These are phyloP conservation scores for Adrianichthys oophorus DNA, from an alignment of 2,797 vertebrate genomes.

Conservation along the genomic window DNA sequence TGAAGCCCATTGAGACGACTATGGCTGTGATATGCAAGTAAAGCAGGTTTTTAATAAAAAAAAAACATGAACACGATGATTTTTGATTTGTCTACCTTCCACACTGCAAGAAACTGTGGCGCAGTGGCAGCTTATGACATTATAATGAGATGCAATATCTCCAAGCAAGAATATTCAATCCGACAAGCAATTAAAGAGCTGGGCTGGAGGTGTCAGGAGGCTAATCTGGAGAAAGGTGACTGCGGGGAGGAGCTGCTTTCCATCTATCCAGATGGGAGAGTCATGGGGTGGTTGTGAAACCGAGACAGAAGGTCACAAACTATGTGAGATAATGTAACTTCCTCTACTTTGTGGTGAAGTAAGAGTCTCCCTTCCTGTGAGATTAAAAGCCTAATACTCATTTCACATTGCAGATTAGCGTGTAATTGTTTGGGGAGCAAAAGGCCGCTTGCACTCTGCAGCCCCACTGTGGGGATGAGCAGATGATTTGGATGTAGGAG, in stretches of 20 bases:
- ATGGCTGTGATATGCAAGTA: conserved; percentile 1
- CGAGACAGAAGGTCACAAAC: conserved; percentile 63
- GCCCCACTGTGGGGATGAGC: conserved; percentile 43
- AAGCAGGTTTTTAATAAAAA: conserved; percentile 18
- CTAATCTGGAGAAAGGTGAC: conserved; percentile 50
- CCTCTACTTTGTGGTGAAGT: conserved; percentile 59
- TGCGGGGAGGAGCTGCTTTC: conserved; percentile 32
- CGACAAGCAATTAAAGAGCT: conserved; percentile 66
- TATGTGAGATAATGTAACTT: conserved; percentile 68
- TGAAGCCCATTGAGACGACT: too few relatives aligned
- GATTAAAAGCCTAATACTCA: conserved; percentile 76
- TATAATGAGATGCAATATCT: conserved; percentile 64
- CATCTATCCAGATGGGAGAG: conserved; percentile 27
- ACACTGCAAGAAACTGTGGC: conserved; percentile 34
- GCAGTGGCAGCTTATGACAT: conserved; percentile 30
- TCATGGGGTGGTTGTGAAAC: conserved; percentile 14
- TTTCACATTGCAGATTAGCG: conserved; percentile 75
- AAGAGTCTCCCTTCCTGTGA: conserved; percentile 57
- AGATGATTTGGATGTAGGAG: conserved; percentile 37
- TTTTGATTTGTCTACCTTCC: conserved; percentile 40
- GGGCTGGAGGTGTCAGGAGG: conserved; percentile 39
- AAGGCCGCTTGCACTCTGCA: conserved; percentile 50
- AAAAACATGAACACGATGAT: conserved; percentile 23
- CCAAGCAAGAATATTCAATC: conserved; percentile 54
- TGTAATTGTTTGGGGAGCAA: conserved; percentile 79